Evolutionary conservation across 2,113 vertebrate genomes (phyloP).

Genomic region (Zosterops borbonicus): DNA sequence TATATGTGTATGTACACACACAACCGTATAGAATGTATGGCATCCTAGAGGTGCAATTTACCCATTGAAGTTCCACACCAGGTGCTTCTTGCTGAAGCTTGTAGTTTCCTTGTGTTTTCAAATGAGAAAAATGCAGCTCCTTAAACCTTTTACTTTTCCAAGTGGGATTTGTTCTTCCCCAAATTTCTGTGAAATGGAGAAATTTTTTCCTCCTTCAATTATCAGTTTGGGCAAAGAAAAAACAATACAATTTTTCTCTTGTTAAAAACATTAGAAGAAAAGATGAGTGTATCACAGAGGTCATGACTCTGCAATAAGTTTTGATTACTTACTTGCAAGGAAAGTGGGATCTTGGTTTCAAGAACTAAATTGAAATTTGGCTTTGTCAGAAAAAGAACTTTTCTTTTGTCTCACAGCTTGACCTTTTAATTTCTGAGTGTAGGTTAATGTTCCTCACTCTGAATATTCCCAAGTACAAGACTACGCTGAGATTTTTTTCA

Average conservation of each 20-base stretch:
- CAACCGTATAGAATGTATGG: fast-evolving
- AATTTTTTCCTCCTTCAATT: neutral
- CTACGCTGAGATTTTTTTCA: neutral
- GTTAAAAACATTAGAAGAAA: neutral
- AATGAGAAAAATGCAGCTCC: neutral
- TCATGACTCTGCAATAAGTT: neutral
- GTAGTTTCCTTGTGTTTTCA: neutral
- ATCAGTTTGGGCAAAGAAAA: neutral
- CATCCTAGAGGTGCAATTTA: neutral
- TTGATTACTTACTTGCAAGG: neutral
- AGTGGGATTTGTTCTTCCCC: neutral
- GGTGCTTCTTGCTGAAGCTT: neutral
- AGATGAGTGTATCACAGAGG: neutral
- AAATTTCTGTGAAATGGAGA: neutral
- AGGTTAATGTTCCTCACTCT: neutral
- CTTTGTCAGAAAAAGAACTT: neutral
- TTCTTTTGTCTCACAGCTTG: neutral
- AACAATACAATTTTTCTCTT: neutral
- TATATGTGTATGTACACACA: neutral
- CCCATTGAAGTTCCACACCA: neutral
- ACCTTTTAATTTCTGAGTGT: neutral
- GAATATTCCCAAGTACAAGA: neutral
- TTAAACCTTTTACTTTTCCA: neutral
- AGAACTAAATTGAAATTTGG: neutral
- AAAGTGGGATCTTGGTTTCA: neutral